Evolutionary conservation across 92 coral and sea anemone genomes (phyloP).

Genomic region (Zoanthus gigantus): DNA sequence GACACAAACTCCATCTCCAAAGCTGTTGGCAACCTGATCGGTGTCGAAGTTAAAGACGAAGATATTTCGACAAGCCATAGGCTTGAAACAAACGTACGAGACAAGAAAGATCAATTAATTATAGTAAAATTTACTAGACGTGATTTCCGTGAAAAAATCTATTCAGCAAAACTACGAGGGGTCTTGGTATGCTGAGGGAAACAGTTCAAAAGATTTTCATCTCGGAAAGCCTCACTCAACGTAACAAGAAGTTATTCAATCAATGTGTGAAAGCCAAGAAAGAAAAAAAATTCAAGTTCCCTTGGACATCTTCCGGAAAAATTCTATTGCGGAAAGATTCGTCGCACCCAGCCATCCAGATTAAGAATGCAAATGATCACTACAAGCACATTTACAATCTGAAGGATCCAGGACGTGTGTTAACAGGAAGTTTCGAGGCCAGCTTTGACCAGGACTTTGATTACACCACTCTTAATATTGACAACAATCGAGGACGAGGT

Average conservation of each 20-base stretch:
- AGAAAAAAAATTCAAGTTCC: not conserved
- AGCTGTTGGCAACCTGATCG: not conserved
- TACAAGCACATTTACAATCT: conserved; percentile 9
- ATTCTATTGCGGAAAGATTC: conserved; percentile 17
- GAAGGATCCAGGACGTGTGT: not conserved
- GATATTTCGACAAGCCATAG: conserved; percentile 16
- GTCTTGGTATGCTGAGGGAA: not conserved
- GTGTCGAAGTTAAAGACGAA: not conserved
- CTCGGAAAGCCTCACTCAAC: not conserved
- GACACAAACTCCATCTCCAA: not conserved
- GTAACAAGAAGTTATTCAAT: conserved; percentile 11
- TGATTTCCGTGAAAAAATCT: not conserved
- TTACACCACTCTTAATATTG: not conserved
- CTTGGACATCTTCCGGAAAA: conserved; percentile 12
- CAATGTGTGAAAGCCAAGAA: conserved; percentile 12
- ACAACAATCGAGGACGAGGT: conserved; percentile 13
- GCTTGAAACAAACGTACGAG: not conserved
- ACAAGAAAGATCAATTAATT: conserved; percentile 4
- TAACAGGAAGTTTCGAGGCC: not conserved
- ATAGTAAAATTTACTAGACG: conserved; percentile 8
- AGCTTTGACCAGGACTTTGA: not conserved
- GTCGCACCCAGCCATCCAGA: conserved; percentile 15
- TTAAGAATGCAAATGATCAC: not conserved
- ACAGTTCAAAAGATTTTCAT: not conserved
- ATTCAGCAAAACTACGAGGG: not conserved